A percentile compares a stretch with the other conserved stretches of the same genome.
Evolutionary conservation across 1,140 invertebrate species (phyloP).

Genomic region (Drosophila orena): DNA sequence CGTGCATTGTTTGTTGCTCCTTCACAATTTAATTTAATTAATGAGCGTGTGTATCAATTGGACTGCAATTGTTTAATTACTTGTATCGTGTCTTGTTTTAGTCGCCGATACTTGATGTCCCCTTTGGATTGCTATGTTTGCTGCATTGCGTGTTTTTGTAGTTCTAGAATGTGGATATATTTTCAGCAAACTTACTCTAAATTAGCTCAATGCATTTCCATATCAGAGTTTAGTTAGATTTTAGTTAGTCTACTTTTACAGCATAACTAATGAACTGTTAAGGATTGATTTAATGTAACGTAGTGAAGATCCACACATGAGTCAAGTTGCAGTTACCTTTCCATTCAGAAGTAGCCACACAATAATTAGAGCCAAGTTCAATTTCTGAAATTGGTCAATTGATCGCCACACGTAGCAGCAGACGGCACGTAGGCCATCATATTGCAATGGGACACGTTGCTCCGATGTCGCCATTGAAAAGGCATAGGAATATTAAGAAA

Average conservation of each 20-base stretch:
- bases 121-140: neutral
- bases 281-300: too few relatives aligned
- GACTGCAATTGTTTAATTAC: slow-evolving; percentile 72
- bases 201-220: too few relatives aligned
- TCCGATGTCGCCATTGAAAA: slow-evolving; percentile 15
- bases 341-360: neutral
- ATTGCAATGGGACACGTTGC: slow-evolving; percentile 21
- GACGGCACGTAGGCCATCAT: slow-evolving; percentile 20
- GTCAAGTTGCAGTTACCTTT: neutral
- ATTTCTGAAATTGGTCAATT: slow-evolving; percentile 3
- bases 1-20: slow-evolving; percentile 27
- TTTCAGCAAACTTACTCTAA: too few relatives aligned
- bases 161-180: neutral
- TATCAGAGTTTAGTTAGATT: too few relatives aligned
- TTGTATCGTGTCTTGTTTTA: slow-evolving; percentile 59
- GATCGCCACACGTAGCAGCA: slow-evolving; percentile 14
- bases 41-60: slow-evolving; percentile 71
- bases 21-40: slow-evolving; percentile 69
- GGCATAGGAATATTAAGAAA: neutral
- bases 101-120: neutral
- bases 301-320: neutral
- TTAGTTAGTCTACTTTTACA: too few relatives aligned
- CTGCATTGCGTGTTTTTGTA: too few relatives aligned
- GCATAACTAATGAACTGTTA: too few relatives aligned
- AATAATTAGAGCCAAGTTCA: slow-evolving; percentile 15